Base-by-base conservation (phyloP, 2,113 vertebrate species). In the Cricetomys ansorgei region DNA sequence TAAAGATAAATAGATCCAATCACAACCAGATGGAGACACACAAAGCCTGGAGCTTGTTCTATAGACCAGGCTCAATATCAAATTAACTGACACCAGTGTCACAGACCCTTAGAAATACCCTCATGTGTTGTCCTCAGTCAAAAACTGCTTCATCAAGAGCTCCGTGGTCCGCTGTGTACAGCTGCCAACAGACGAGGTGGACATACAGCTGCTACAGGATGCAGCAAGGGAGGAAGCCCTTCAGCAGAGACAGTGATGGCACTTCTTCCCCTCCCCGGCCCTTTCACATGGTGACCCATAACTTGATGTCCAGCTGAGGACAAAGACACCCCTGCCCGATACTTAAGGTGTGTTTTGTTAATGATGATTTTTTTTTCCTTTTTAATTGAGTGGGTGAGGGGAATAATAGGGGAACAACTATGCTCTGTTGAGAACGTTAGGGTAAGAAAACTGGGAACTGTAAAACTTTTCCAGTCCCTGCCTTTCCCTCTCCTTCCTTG, bases 51-150 rank as follows among this genome's bases (percentile, higher is more conserved):
- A n/a, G n/a, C n/a, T n/a, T n/a, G n/a, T 57, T 57, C 55, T 57
- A 15, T 57, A 15, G 55, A 57, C 55, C 15, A 57, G 55, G 8
- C 98, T 99, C 98, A 99, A 99, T 98, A 99, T 99, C 94, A 99
- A 99, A 89, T 98, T 99, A 80, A 99, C 99, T 87, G 99, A 99
- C 97, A 99, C 99, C 98, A 99, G 99, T 21, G 99, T 99, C 94
- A 99, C 99, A 31, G 99, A 99, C 75, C 99, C 99, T 69, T 99
- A 99, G 97, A 99, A 99, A 96, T 99, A 99, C 96, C 99, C 99
- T 48, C 99, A 99, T 95, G 99, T 99, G 99, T 97, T 99, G 96
- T 99, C 99, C 0, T n/a, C n/a, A n/a, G 99, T 99, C 98, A 99
- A 99, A 98, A 99, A 99, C 98, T 99, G 99, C 95, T 99, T 99